These are phyloP conservation scores for Emys orbicularis DNA, from an alignment of 2,797 vertebrate genomes.

Conservation along the genomic window DNA sequence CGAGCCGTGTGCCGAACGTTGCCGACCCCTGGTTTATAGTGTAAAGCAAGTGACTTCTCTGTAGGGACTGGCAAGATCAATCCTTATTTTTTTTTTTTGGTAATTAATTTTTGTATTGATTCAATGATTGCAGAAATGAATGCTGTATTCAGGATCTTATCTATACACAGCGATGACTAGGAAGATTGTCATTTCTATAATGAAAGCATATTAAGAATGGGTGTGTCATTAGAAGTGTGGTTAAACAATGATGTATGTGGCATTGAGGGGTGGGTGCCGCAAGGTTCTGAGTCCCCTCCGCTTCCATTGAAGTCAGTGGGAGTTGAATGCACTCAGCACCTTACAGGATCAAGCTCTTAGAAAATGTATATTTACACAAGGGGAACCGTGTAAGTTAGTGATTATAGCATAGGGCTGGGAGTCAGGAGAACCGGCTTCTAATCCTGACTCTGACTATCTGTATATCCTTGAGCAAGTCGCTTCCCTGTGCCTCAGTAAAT, in stretches of 20 bases:
- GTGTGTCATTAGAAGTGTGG: not conserved
- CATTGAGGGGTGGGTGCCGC: not conserved
- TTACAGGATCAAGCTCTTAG: fast-evolving
- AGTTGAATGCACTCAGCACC: fast-evolving
- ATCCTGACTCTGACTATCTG: fast-evolving
- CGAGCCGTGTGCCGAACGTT: too few relatives aligned
- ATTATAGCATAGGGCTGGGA: not conserved
- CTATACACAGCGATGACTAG: fast-evolving
- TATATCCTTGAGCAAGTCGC: not conserved
- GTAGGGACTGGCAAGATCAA: too few relatives aligned
- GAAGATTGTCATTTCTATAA: fast-evolving
- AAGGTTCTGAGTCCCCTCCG: fast-evolving
- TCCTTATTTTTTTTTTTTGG: too few relatives aligned
- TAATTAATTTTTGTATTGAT: not conserved
- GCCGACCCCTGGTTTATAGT: not conserved
- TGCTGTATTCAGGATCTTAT: not conserved
- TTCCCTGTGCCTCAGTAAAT: slow-evolving; percentile 3
- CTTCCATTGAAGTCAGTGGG: not conserved
- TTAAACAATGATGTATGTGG: fast-evolving
- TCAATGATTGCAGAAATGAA: not conserved
- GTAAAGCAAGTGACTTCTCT: not conserved
- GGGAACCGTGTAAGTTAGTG: not conserved
- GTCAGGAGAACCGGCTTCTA: fast-evolving
- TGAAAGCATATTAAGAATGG: not conserved
- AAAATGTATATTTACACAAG: not conserved